Evolutionary conservation across 2,113 vertebrate species (phyloP).

Genomic region (Daphoenositta chrysoptera): DNA sequence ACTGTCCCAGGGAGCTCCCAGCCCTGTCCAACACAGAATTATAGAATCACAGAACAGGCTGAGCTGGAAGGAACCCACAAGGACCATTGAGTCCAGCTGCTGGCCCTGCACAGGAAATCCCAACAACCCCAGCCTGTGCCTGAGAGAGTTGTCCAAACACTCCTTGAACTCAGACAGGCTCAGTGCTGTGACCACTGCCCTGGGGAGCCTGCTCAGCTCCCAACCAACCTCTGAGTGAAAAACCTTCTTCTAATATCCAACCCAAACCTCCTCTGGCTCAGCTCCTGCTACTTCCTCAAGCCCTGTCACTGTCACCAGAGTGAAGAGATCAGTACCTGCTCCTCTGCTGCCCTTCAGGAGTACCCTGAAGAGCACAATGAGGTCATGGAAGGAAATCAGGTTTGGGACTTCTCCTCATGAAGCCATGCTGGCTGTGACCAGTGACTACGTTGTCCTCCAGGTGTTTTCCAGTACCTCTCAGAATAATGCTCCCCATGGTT

Average conservation of each 20-base stretch:
- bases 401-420: neutral
- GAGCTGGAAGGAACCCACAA: neutral
- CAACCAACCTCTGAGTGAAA: neutral
- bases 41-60: neutral
- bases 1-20: neutral
- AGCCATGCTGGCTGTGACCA: neutral
- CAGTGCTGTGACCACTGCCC: neutral
- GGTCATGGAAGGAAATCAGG: neutral
- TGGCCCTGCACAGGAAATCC: neutral
- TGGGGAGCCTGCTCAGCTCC: neutral
- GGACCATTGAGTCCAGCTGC: neutral
- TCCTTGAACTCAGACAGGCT: neutral
- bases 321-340: neutral
- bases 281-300: neutral
- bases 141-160: fast-evolving
- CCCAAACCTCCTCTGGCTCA: neutral
- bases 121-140: neutral
- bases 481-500: neutral
- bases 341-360: neutral
- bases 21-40: neutral
- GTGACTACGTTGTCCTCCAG: fast-evolving
- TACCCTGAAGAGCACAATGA: neutral
- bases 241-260: neutral
- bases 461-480: neutral
- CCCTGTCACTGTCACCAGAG: neutral